A percentile compares a stretch with the other conserved stretches of the same genome.
Conservation (phyloP, 2,888 invertebrate species). For the Shargacucullia verbasci region DNA sequence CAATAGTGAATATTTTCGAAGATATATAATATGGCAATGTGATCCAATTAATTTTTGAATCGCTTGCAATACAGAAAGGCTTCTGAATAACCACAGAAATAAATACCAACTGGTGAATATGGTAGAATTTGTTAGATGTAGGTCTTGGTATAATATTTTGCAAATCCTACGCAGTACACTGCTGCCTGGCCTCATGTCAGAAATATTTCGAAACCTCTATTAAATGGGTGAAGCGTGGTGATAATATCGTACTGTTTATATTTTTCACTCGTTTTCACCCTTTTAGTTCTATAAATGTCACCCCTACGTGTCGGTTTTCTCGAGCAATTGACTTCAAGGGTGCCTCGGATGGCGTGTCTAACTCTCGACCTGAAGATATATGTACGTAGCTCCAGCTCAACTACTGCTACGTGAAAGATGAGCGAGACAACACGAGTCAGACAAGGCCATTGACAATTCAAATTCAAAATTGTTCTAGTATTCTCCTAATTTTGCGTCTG, state of each 20-base stretch:
- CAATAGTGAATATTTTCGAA: conserved; percentile 1
- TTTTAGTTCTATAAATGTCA: conserved; percentile 66
- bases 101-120: too few relatives aligned
- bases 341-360: conserved; percentile 19
- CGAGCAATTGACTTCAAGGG: conserved; percentile 45
- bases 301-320: conserved; percentile 49
- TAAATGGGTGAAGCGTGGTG: not conserved
- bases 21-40: conserved; percentile 9
- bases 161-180: too few relatives aligned
- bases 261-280: conserved; percentile 31
- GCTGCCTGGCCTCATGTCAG: too few relatives aligned
- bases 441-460: not conserved
- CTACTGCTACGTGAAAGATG: conserved; percentile 5
- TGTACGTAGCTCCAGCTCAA: not conserved
- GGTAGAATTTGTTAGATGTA: too few relatives aligned
- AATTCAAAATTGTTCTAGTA: too few relatives aligned
- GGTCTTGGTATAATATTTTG: too few relatives aligned
- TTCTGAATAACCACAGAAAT: too few relatives aligned
- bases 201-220: too few relatives aligned
- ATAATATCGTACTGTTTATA: conserved; percentile 22
- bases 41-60: too few relatives aligned
- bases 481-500: not conserved
- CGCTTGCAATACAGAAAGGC: too few relatives aligned
- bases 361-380: conserved; percentile 7
- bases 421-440: not conserved